phyloP scores from a whole-genome alignment of 2,113 vertebrate genomes.

The Mesitornis unicolor region DNA sequence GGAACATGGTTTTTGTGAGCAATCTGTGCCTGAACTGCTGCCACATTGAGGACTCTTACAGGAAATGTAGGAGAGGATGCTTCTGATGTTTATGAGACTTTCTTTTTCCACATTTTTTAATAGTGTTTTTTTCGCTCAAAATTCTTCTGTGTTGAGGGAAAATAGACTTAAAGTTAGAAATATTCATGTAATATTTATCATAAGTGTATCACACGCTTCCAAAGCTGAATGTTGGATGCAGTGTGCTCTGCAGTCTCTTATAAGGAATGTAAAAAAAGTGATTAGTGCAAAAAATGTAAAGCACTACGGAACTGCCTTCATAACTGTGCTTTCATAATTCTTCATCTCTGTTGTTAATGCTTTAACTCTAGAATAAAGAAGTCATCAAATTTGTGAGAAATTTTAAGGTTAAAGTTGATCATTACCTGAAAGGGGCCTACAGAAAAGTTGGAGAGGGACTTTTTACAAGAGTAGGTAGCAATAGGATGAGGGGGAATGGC shows the following conservation, averaged over 20 bases:
- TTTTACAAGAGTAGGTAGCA: too few species aligned
- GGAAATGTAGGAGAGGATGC: not conserved
- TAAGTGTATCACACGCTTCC: not conserved
- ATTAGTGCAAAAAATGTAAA: not conserved
- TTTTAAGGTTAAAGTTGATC: not conserved
- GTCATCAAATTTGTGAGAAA: not conserved
- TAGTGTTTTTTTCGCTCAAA: not conserved
- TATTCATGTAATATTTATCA: not conserved
- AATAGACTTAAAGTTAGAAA: not conserved
- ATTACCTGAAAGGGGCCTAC: too few species aligned
- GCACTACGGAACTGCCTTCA: rapidly evolving
- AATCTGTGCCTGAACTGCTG: not conserved
- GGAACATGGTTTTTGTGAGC: not conserved
- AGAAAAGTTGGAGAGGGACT: too few species aligned
- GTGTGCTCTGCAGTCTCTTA: not conserved
- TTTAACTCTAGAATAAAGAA: not conserved
- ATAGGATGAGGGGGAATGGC: too few species aligned
- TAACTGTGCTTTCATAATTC: not conserved
- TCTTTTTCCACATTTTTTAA: not conserved
- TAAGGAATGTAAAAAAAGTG: not conserved
- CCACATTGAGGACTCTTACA: not conserved
- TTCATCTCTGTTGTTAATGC: not conserved
- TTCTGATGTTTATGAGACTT: not conserved
- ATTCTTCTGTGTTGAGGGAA: not conserved
- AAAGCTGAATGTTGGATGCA: not conserved